Conservation (phyloP, 2,888 invertebrate species). For the Conistra vaccinii region DNA sequence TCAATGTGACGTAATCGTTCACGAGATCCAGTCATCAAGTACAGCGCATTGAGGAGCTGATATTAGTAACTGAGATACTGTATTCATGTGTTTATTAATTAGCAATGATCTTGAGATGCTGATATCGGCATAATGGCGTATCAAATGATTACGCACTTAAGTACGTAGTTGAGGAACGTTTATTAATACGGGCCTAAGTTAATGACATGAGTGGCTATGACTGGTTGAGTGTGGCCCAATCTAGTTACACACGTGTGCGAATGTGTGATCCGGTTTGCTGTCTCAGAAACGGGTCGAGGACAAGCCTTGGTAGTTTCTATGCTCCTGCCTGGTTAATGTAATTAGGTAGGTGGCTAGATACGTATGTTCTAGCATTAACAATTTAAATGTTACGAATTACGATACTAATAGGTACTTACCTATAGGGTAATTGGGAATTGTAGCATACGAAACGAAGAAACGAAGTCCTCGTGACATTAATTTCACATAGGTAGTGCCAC, state of each 20-base stretch:
- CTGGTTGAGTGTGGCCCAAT: conserved; percentile 67
- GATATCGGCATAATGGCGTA: too few species aligned
- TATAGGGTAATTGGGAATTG: neutral
- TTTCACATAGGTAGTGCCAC: conserved; percentile 16
- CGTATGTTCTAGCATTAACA: neutral
- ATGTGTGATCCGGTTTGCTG: conserved; percentile 77
- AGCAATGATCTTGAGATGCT: too few species aligned
- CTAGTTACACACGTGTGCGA: conserved; percentile 68
- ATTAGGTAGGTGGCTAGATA: neutral
- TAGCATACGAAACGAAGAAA: neutral
- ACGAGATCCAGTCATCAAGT: too few species aligned
- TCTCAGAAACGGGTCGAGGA: conserved; percentile 76
- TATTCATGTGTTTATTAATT: too few species aligned
- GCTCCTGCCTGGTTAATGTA: conserved; percentile 36
- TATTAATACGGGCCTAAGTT: too few species aligned
- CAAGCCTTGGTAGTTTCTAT: conserved; percentile 53
- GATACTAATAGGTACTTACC: too few species aligned
- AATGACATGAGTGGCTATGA: conserved; percentile 56
- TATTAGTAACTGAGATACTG: too few species aligned
- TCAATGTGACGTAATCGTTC: too few species aligned
- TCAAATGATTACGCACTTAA: too few species aligned
- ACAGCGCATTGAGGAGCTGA: too few species aligned
- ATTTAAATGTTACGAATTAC: neutral
- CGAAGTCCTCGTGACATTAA: conserved; percentile 4
- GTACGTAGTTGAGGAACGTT: too few species aligned